phyloP scores from a whole-genome alignment of 2,888 invertebrate species.

The Nomada lathburiana region DNA sequence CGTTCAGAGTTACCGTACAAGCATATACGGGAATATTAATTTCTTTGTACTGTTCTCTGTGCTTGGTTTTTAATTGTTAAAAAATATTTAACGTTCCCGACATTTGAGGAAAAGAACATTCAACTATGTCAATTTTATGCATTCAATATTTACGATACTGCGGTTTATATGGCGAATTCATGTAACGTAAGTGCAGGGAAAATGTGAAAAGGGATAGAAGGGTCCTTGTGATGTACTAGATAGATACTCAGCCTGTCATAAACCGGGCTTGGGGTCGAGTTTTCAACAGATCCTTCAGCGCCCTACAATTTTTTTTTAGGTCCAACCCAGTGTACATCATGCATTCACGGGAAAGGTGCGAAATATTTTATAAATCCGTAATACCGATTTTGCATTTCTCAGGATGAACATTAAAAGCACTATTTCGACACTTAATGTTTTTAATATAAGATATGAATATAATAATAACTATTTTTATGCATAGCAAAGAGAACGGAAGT shows the following conservation, averaged over 20 bases:
- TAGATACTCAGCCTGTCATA: neutral
- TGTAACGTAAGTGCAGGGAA: neutral
- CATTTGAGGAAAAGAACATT: neutral
- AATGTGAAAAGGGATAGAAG: neutral
- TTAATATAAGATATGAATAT: too few species aligned
- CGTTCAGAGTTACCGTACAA: too few species aligned
- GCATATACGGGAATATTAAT: too few species aligned
- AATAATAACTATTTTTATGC: too few species aligned
- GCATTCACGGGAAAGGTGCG: neutral
- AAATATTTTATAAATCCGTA: neutral
- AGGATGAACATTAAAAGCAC: too few species aligned
- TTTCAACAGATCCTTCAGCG: neutral
- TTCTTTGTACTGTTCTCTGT: too few species aligned
- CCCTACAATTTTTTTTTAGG: neutral
- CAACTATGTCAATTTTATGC: neutral
- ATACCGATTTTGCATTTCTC: too few species aligned
- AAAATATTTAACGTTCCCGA: neutral
- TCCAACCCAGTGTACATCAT: neutral
- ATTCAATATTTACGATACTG: constrained; percentile 7
- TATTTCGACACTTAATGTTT: too few species aligned
- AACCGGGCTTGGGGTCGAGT: neutral
- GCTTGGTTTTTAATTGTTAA: too few species aligned
- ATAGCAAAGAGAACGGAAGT: too few species aligned
- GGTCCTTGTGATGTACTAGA: constrained; percentile 5
- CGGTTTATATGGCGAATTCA: neutral